A percentile compares a stretch with the other conserved stretches of the same genome.
These are phyloP conservation scores for Rhodinocichla rosea DNA, from an alignment of 2,113 vertebrate genomes.

Conservation along the genomic window DNA sequence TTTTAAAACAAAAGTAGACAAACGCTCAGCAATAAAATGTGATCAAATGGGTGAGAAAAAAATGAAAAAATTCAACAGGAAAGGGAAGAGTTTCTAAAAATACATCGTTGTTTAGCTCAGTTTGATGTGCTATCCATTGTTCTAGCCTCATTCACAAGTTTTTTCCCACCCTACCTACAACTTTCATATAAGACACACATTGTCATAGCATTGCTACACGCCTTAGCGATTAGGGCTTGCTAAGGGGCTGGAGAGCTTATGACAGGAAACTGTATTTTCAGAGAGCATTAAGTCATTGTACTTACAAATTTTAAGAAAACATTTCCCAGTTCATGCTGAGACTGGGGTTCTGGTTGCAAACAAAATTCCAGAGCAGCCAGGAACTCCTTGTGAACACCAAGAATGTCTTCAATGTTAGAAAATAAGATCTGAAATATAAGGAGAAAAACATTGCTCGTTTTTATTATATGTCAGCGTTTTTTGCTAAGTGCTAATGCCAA, in stretches of 20 bases:
- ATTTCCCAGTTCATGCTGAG: slow-evolving; percentile 90
- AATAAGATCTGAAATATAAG: slow-evolving; percentile 85
- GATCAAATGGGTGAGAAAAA: not conserved
- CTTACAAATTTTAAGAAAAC: slow-evolving; percentile 97
- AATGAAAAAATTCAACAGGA: not conserved
- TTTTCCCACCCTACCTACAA: slow-evolving; percentile 71
- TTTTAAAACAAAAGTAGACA: not conserved
- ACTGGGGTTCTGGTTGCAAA: slow-evolving; percentile 92
- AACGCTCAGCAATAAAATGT: not conserved
- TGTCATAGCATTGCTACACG: slow-evolving; percentile 51
- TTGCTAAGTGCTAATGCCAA: not conserved
- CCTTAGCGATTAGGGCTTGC: not conserved
- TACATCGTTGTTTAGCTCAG: not conserved
- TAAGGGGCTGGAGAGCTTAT: not conserved
- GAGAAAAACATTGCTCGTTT: not conserved
- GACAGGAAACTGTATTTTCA: slow-evolving; percentile 70
- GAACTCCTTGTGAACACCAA: slow-evolving; percentile 91
- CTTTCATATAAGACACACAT: slow-evolving; percentile 57
- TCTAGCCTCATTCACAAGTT: slow-evolving; percentile 22
- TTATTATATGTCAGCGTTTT: not conserved
- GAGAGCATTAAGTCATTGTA: slow-evolving; percentile 56
- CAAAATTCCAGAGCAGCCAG: slow-evolving; percentile 84
- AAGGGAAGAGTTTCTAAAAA: slow-evolving; percentile 23
- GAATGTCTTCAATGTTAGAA: slow-evolving; percentile 97
- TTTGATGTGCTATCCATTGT: not conserved